Conservation (phyloP, 2,113 vertebrate species). For the Mus pahari region DNA sequence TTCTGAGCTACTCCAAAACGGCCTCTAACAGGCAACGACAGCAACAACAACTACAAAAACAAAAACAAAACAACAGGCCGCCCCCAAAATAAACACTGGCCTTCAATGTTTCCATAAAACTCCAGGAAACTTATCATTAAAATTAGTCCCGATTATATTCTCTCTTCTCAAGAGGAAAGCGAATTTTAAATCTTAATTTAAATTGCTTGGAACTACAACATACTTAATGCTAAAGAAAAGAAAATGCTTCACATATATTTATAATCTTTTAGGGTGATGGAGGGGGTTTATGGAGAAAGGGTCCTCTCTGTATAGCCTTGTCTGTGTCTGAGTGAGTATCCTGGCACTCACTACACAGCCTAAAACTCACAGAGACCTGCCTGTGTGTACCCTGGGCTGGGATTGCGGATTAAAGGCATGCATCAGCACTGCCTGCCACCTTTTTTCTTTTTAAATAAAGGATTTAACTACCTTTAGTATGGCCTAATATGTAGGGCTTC, state of each 20-base stretch:
- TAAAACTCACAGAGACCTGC: background rate
- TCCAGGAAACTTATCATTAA: constrained; percentile 52
- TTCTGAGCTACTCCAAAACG: background rate
- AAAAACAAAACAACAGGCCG: background rate
- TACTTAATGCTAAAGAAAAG: constrained; percentile 35
- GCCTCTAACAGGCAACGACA: constrained; percentile 32
- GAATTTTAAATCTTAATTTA: constrained; percentile 65
- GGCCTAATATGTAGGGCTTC: background rate
- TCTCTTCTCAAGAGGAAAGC: constrained; percentile 35
- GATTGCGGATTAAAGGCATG: background rate
- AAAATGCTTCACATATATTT: constrained; percentile 4
- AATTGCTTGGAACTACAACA: constrained; percentile 34
- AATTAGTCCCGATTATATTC: constrained; percentile 56
- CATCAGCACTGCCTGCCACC: background rate
- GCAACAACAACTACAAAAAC: background rate
- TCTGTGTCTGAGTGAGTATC: background rate
- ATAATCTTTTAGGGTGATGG: background rate
- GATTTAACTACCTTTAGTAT: constrained; percentile 54
- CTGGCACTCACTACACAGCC: background rate
- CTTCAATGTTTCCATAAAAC: constrained; percentile 36
- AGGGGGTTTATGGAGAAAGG: background rate
- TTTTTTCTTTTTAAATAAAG: constrained; percentile 19
- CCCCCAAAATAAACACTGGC: background rate
- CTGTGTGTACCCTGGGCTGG: background rate
- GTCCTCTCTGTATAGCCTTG: background rate